A percentile compares a stretch with the other conserved stretches of the same genome.
These are phyloP conservation scores for Pteromalus puparum DNA, from an alignment of 1,140 invertebrate species.

Conservation along the genomic window DNA sequence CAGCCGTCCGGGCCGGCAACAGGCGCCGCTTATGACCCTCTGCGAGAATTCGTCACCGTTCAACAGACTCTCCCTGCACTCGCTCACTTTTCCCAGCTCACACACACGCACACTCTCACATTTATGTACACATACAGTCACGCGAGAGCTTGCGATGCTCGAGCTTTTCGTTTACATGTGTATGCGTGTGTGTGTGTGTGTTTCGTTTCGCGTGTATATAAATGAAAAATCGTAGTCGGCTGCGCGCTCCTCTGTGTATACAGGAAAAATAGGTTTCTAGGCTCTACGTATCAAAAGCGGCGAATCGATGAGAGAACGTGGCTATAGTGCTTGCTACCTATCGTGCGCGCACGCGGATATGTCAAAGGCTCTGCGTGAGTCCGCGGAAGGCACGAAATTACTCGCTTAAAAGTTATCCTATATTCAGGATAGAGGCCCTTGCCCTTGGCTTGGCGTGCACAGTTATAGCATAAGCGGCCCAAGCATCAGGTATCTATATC, in stretches of 20 bases:
- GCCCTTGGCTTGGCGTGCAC: too few species aligned
- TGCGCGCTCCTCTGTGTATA: neutral
- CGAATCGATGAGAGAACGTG: constrained; percentile 17
- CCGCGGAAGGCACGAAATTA: neutral
- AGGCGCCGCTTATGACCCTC: constrained; percentile 65
- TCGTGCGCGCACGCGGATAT: constrained; percentile 1
- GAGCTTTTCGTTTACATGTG: constrained; percentile 55
- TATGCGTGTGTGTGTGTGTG: neutral
- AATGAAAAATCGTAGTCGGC: neutral
- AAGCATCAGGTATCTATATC: too few species aligned
- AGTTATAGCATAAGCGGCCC: too few species aligned
- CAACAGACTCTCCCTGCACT: neutral
- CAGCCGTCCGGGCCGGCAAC: constrained; percentile 74
- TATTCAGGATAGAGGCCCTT: too few species aligned
- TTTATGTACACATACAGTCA: too few species aligned
- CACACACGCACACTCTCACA: neutral
- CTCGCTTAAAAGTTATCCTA: too few species aligned
- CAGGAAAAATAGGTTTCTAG: constrained; percentile 39
- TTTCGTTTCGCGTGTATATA: neutral
- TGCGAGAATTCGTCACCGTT: constrained; percentile 66
- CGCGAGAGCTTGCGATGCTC: constrained; percentile 43
- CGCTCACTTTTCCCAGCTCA: neutral
- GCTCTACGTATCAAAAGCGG: constrained; percentile 12
- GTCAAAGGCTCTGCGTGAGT: constrained; percentile 5
- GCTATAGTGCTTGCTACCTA: neutral